Evolutionary conservation across 2,797 vertebrate genomes (phyloP).

Genomic region (Odontamblyopus rebecca): DNA sequence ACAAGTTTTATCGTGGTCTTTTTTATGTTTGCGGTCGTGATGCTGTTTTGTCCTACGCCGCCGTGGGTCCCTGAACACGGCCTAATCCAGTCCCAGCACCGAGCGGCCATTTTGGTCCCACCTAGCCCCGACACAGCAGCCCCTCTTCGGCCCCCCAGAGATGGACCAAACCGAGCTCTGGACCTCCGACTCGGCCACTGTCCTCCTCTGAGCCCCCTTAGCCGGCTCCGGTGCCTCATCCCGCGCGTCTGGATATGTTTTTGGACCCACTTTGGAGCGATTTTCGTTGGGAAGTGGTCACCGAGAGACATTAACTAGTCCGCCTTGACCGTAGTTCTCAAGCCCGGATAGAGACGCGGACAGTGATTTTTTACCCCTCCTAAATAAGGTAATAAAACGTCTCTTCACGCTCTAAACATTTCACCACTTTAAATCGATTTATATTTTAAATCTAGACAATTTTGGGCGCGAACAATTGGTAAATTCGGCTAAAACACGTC

Average conservation of each 20-base stretch:
- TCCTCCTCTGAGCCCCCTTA: constrained; percentile 15
- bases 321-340: constrained; percentile 51
- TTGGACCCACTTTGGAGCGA: constrained; percentile 25
- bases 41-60: constrained; percentile 31
- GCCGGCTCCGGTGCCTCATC: constrained; percentile 5
- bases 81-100: constrained; percentile 78
- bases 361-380: constrained; percentile 40
- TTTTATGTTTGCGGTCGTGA: background rate
- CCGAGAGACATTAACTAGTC: constrained; percentile 45
- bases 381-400: constrained; percentile 25
- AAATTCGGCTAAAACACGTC: constrained; percentile 53
- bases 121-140: constrained; percentile 68
- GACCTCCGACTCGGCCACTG: constrained; percentile 37
- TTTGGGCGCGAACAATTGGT: constrained; percentile 21
- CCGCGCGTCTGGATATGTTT: constrained; percentile 36
- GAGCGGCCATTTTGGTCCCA: constrained; percentile 95
- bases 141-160: constrained; percentile 67
- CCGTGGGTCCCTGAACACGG: constrained; percentile 62
- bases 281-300: constrained; percentile 44
- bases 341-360: constrained; percentile 42
- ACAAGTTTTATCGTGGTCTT: background rate
- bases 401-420: constrained; percentile 24
- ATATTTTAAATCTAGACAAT: background rate
- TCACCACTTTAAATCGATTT: background rate
- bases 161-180: constrained; percentile 71